Evolutionary conservation across 2,888 invertebrate genomes (phyloP), one percentile per base, ranked within the genome.

Genomic region (Galeopsomyia nigrocyanea): DNA sequence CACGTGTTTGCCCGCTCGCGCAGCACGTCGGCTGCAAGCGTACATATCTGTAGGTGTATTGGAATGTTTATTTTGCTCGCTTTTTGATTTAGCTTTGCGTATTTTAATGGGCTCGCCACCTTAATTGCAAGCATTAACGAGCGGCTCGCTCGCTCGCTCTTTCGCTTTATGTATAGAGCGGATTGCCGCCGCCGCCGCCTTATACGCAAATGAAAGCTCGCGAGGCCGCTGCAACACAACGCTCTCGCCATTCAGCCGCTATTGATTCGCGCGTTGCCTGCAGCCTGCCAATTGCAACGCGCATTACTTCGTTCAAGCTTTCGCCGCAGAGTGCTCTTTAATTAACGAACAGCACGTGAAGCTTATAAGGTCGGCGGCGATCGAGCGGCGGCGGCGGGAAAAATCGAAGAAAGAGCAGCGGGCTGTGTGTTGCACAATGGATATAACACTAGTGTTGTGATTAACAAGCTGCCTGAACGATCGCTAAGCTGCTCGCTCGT

Each of bases 121-220:
- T 78, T 79, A 81, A 81, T 81, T 79, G 79, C 79, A 68, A 77
- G 74, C 79, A 80, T 81, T 80, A 81, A 80, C 78, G 79, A 81
- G 79, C 78, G 75, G 76, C 77, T 79, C 77, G 47, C 7, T 10
- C 39, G 14, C 72, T 63, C n/a, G n/a, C n/a, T n/a, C n/a, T n/a
- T n/a, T n/a, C n/a, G n/a, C n/a, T n/a, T n/a, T n/a, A n/a, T n/a
- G 46, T 75, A 2, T 26, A 5, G 3, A 64, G 69, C 75, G 74
- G 77, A 78, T 79, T 79, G 77, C 78, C 57, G 57, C 73, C 77
- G 75, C 75, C 26, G 26, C 26, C 26, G 77, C n/a, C n/a, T n/a
- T n/a, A n/a, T 79, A 77, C 79, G 79, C 77, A 78, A 79, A 80
- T 76, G 77, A 76, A 78, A 62, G 69, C 69, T 66, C 47, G 65